phyloP scores from a whole-genome alignment of 2,113 vertebrate species.

The Campylomormyrus tamandua region DNA sequence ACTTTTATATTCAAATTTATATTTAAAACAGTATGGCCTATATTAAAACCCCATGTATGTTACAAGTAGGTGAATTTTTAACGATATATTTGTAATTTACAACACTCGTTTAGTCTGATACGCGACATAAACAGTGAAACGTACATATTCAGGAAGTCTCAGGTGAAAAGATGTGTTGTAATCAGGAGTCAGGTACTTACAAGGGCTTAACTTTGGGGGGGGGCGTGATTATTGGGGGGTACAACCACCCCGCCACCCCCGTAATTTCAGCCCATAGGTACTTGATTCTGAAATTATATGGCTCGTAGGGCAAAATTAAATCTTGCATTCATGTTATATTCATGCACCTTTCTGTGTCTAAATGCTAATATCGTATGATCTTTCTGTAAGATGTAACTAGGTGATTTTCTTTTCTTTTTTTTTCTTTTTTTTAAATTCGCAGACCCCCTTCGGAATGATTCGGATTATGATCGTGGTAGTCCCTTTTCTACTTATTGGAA shows the following conservation, averaged over 20 bases:
- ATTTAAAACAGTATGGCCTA: not conserved
- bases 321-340: not conserved
- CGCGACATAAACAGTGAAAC: not conserved
- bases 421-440: slow-evolving; percentile 31
- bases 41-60: not conserved
- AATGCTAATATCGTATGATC: not conserved
- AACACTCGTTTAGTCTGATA: not conserved
- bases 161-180: not conserved
- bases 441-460: slow-evolving; percentile 87
- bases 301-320: not conserved
- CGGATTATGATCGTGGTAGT: slow-evolving; percentile 80
- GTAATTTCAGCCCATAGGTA: no score
- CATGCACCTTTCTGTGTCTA: not conserved
- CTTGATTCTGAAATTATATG: not conserved
- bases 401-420: not conserved
- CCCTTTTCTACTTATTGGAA: slow-evolving; percentile 90
- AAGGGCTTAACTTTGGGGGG: not conserved
- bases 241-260: no score
- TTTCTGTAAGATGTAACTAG: not conserved
- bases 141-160: not conserved
- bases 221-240: no score
- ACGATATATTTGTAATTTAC: not conserved
- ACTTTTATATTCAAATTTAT: not conserved
- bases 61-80: not conserved
- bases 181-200: not conserved